These are phyloP conservation scores for Hemistola chrysoprasaria DNA, from an alignment of 2,888 invertebrate genomes.

Conservation along the genomic window DNA sequence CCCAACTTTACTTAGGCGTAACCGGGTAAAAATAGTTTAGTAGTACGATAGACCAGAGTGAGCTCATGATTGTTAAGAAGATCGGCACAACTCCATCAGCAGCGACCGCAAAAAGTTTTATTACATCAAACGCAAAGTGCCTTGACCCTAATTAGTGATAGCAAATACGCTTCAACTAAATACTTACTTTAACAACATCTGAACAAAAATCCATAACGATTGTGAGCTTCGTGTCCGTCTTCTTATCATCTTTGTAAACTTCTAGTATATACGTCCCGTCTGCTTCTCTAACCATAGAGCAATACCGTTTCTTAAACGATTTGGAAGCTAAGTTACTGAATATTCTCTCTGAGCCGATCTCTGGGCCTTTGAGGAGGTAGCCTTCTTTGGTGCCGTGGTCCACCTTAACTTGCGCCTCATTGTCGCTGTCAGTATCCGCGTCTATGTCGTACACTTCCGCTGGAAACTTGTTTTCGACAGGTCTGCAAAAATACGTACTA, in stretches of 20 bases:
- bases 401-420: constrained; percentile 87
- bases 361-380: constrained; percentile 95
- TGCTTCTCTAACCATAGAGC: constrained; percentile 93
- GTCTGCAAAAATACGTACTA: constrained; percentile 44
- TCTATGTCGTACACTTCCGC: constrained; percentile 96
- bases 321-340: constrained; percentile 96
- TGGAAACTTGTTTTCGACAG: constrained; percentile 66
- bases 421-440: constrained; percentile 90
- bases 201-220: constrained; percentile 97
- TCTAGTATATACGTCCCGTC: constrained; percentile 96
- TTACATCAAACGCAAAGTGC: constrained; percentile 4
- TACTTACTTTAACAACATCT: constrained; percentile 89
- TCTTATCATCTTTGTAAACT: constrained; percentile 96
- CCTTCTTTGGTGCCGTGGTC: constrained; percentile 95
- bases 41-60: constrained; percentile 1
- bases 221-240: constrained; percentile 94
- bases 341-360: constrained; percentile 93
- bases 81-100: background rate
- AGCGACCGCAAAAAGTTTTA: constrained; percentile 1
- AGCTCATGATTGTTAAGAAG: constrained; percentile 6
- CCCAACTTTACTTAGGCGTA: too few species aligned
- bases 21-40: too few species aligned
- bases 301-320: constrained; percentile 94
- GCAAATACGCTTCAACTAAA: constrained; percentile 4
- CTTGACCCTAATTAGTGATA: constrained; percentile 12